Evolutionary conservation across 2,888 invertebrate genomes (phyloP), one percentile per base, ranked within the genome.

Genomic region (Spialia ferax): DNA sequence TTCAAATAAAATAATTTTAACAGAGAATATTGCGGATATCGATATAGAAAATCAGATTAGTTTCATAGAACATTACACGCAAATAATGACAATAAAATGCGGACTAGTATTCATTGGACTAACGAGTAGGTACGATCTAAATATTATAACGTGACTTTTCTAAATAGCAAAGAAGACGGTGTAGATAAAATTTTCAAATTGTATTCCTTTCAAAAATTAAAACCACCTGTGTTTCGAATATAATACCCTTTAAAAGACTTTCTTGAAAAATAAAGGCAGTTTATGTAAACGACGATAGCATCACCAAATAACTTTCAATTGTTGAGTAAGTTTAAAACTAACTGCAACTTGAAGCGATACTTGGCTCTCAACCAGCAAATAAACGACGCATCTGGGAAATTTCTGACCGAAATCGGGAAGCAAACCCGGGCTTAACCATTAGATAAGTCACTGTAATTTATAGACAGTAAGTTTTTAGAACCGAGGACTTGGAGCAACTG

Each of bases 351-450:
- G 48, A 48, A 64, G 56, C 63, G 63, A 65, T 65, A 65, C 64
- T 72, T 74, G 73, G 73, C 74, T 73, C 70, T 29, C 68, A 70
- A 75, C 76, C 74, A 72, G 69, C 69, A 68, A 72, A 73, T 73
- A 69, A 71, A 69, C 71, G 69, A 70, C 68, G 65, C 71, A 63
- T 69, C 71, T 69, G 69, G 70, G 65, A 65, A 65, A 65, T 65
- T 65, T 59, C 65, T 65, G 65, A 52, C 65, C 50, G 57, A 57
- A 65, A 65, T 57, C 50, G 56, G 32, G 56, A 50, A 65, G 56
- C 64, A 50, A 65, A 65, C 32, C 64, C 48, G 35, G 50, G 57
- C 38, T 65, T 50, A 65, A 23, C 65, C 65, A 50, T 65, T 57
- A 59, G 65, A 65, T 65, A 65, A 65, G 65, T 65, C 59, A 52